These are phyloP conservation scores for Macquaria ambigua DNA, from an alignment of 2,113 vertebrate species.

Conservation along the genomic window DNA sequence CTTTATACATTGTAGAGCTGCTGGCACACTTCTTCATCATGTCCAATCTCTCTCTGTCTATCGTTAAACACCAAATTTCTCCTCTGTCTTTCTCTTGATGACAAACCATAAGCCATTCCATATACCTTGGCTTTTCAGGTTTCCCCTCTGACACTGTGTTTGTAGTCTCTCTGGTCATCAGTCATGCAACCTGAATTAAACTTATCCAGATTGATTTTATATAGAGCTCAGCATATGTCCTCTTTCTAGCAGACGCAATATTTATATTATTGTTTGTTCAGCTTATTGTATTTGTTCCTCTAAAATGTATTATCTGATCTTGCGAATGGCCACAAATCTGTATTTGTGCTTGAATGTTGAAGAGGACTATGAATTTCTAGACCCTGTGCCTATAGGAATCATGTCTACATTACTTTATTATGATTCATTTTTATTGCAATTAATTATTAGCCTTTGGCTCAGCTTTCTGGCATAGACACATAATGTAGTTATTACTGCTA, in stretches of 20 bases:
- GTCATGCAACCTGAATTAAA: neutral
- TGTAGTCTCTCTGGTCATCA: neutral
- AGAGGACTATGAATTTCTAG: neutral
- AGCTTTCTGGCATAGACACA: neutral
- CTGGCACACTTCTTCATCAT: constrained; percentile 37
- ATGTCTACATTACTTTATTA: neutral
- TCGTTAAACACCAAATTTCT: constrained; percentile 27
- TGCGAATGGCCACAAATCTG: neutral
- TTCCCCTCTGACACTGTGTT: neutral
- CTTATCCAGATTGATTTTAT: neutral
- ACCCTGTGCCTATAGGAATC: neutral
- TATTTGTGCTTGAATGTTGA: neutral
- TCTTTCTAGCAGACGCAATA: neutral
- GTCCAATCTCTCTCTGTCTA: constrained; percentile 6
- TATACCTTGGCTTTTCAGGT: neutral
- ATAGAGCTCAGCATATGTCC: neutral
- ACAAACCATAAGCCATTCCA: neutral
- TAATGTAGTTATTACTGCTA: neutral
- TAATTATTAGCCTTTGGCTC: neutral
- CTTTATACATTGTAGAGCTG: constrained; percentile 42
- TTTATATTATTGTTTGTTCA: neutral
- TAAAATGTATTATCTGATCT: neutral
- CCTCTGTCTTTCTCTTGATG: constrained; percentile 17
- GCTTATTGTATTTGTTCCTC: neutral
- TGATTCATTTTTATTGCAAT: neutral